Base-by-base conservation (phyloP, 2,888 invertebrate species). In the Heliconius charithonia region DNA sequence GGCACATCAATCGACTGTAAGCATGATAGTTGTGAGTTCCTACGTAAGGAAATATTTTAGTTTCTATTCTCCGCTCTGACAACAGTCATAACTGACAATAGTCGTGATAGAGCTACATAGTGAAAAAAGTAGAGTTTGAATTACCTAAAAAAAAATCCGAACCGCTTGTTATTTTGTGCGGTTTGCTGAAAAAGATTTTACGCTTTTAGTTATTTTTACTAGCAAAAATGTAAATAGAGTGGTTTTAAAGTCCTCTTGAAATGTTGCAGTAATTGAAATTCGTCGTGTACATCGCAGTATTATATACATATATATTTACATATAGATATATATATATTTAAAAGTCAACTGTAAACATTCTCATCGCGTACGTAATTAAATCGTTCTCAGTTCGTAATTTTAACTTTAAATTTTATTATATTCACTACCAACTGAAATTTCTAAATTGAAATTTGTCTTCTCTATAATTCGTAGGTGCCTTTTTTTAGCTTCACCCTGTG, bases 201-300 rank as follows among this genome's bases (percentile, higher is more conserved):
- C 25, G 67, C 56, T 72, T 56, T 72, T 72, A 32, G 71, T 72
- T 72, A 72, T 72, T 72, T 71, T 72, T 29, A 29, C 71, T 56
- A 32, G 56, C 56, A 72, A 56, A 72, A 72, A 56, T 32, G 71
- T 72, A 72, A 72, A 72, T 72, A 72, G n/a, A 56, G 71, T 29
- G 71, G 19, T 72, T 72, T 56, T n/a, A 72, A 72, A 29, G 51
- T 71, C 71, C 71, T 56, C 71, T 72, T 72, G 13, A 72, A 72
- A 72, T 72, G 71, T 72, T 72, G 71, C 71, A 72, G 71, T 70
- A 76, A 69, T 76, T 69, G 59, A 41, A 76, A 76, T 70, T 70
- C 69, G 41, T 27, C 37, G 41, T 66, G 67, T 72, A 62, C 76
- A 69, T 59, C 27, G 29, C 27, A 10, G 22, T 45, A 22, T 56